Percentiles rank a stretch among this genome's conserved stretches.
phyloP scores from a whole-genome alignment of 2,113 vertebrate genomes.

The Tichodroma muraria region DNA sequence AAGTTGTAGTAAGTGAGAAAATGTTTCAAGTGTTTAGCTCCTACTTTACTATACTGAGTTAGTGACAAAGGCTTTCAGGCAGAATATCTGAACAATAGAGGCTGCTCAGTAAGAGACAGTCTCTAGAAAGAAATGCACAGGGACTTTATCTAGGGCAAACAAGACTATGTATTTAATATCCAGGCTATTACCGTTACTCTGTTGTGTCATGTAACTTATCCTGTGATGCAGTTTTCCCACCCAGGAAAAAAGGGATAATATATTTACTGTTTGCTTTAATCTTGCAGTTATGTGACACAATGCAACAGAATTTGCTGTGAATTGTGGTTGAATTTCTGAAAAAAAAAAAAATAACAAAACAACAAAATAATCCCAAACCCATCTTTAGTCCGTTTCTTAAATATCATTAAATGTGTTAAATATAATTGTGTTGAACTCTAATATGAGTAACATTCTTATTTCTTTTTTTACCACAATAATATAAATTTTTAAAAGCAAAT shows the following conservation, averaged over 20 bases:
- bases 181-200: not conserved
- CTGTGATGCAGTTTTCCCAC: not conserved
- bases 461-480: not conserved
- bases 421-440: not conserved
- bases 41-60: not conserved
- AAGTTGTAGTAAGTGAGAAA: not conserved
- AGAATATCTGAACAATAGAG: not conserved
- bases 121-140: not conserved
- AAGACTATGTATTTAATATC: not conserved
- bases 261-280: not conserved
- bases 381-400: not conserved
- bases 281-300: not conserved
- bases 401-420: not conserved
- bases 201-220: not conserved
- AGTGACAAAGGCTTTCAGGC: not conserved
- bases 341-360: not conserved
- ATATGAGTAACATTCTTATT: not conserved
- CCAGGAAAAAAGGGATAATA: not conserved
- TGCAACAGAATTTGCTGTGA: not conserved
- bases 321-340: not conserved
- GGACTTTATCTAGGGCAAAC: not conserved
- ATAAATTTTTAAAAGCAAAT: not conserved
- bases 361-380: not conserved
- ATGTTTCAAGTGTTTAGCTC: not conserved
- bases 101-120: not conserved